Evolutionary conservation across 2,888 invertebrate species (phyloP), one percentile per base, ranked within the genome.

Genomic region (Melolontha melolontha): DNA sequence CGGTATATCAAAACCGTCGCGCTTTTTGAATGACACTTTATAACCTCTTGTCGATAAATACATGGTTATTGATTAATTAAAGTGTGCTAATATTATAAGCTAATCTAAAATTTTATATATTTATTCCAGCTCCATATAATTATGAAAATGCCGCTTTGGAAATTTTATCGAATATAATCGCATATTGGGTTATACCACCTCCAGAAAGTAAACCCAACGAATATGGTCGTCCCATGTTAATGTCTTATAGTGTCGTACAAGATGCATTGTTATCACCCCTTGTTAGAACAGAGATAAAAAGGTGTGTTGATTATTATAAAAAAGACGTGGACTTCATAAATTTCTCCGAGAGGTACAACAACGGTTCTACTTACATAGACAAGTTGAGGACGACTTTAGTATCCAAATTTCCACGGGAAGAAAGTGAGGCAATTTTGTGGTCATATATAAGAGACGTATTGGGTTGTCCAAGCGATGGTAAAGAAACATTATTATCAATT

Each of bases 171-270:
- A 91, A 91, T 51, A 87, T 95, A 11, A 91, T 93, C 70, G 91
- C 94, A 66, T 97, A 94, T 83, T 97, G 97, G 97, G 95, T 97
- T 2, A 90, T 95, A 85, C 96, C 97, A n/a, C 97, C 97, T 1
- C 93, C 95, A 49, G 97, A 97, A 85, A 93, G 92, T 78, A 90
- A 94, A 75, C 95, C 95, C 8, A 91, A 93, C 64, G 97, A 97
- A 82, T 96, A 96, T 82, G 96, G 96, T 0, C 90, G 95, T 50
- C 97, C 97, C 0, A 92, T 97, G 90, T 86, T 93, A 51, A 90
- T 97, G 85, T 93, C 93, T 73, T 96, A 95, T 80, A 92, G 91
- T 70, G 89, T 95, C 71, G 85, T 91, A 2, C 92, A 94, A 76
- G 96, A 97, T 78, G 90, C 90, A 63, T 91, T 92, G 75, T 85